Evolutionary conservation across 1,140 invertebrate genomes (phyloP), one percentile per base, ranked within the genome.

Genomic region (Acromyrmex heyeri): DNA sequence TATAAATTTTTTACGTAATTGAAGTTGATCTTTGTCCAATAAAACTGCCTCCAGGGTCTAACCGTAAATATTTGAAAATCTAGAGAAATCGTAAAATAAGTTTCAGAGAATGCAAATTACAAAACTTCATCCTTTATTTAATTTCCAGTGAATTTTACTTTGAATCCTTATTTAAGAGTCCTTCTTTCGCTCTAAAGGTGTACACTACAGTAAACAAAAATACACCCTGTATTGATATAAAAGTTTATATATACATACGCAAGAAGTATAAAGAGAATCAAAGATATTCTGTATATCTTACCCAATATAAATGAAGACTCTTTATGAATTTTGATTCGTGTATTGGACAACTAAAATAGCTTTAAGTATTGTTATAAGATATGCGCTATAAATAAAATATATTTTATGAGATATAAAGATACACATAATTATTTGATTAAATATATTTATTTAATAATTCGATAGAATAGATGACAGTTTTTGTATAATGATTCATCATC

Each of bases 11-110:
- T 38, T 18, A 50, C 16, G 7, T 81, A 70, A 70, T 70, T 81
- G 34, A 57, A 81, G 78, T 70, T 70, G 34, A 81, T 81, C 50
- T 81, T 81, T 57, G 64, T 81, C 10, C 27, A 81, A 57, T 21
- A 30, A 81, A 48, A 57, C 16, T 81, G 34, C 65, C 50, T 27
- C 21, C 8, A 50, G 34, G 24, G 6, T 14, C 0, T 55, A 69
- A 53, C 16, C 67, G 38, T 67, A 67, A 81, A 53, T 10, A 38
- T 21, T 14, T 61, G 50, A 81, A 70, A 59, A 81, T 81, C 21
- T 38, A 70, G 34, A 57, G 55, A 57, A 30, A 34, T 70, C 16
- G 18, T 10, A 34, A 70, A 81, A 81, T 70, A 81, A 70, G 34
- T 81, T 70, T 57, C 48, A 70, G 6, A 48, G 12, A 16, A 44